These are phyloP conservation scores for Salvelinus namaycush DNA, from an alignment of 2,113 vertebrate species.

Conservation along the genomic window DNA sequence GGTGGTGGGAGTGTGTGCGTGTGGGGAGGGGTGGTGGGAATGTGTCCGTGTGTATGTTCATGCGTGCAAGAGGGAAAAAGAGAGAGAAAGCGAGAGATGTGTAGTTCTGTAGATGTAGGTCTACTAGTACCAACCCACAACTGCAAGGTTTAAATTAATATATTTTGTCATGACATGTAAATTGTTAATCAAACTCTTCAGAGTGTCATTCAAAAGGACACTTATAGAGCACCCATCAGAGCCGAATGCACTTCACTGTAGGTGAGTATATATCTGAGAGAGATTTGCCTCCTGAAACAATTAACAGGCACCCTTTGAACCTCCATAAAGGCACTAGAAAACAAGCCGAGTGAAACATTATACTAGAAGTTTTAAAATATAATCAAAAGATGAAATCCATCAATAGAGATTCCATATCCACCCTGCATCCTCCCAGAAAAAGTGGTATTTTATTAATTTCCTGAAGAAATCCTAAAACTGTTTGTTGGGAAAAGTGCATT, in stretches of 20 bases:
- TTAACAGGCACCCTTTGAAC: background rate
- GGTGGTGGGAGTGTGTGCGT: background rate
- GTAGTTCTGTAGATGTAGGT: no score
- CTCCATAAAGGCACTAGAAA: background rate
- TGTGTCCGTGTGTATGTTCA: no score
- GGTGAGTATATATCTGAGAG: background rate
- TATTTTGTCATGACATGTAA: background rate
- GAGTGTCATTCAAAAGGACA: background rate
- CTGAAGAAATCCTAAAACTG: background rate
- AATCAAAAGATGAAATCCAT: background rate
- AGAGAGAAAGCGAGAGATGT: no score
- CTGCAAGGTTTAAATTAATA: background rate
- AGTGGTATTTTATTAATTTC: background rate
- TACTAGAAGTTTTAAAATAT: no score
- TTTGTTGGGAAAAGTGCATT: background rate
- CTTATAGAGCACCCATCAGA: background rate
- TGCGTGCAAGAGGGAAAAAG: no score
- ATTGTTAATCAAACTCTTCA: background rate
- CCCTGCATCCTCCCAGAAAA: background rate
- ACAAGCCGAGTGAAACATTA: background rate
- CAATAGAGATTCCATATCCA: background rate
- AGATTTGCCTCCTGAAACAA: slow-evolving; percentile 1
- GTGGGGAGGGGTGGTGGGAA: no score
- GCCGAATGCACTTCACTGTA: background rate
- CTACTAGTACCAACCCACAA: background rate